phyloP scores from a whole-genome alignment of 2,113 vertebrate species.

The Pseudopipra pipra region DNA sequence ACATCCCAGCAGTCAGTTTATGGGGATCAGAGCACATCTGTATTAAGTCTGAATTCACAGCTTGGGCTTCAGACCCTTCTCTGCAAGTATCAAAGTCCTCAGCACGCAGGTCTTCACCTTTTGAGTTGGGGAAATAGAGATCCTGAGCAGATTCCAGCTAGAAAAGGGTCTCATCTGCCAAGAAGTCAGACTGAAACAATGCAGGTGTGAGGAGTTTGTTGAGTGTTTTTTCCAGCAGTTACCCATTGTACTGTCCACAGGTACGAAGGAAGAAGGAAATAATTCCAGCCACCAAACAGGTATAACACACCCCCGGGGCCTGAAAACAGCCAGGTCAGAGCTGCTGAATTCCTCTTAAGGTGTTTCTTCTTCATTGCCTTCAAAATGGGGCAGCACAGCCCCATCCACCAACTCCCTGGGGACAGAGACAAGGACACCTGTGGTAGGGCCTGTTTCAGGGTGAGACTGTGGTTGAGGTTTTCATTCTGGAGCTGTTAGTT shows the following conservation, averaged over 20 bases:
- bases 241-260: neutral
- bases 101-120: neutral
- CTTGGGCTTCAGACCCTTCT: neutral
- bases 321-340: neutral
- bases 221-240: neutral
- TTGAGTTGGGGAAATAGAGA: neutral
- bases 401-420: neutral
- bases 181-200: neutral
- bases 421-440: neutral
- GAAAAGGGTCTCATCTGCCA: neutral
- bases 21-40: neutral
- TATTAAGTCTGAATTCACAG: rapidly evolving
- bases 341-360: neutral
- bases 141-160: neutral
- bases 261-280: neutral
- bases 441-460: neutral
- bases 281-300: neutral
- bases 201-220: neutral
- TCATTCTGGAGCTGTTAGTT: neutral
- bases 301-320: neutral
- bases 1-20: neutral
- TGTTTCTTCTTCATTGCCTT: neutral
- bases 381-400: neutral
- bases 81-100: neutral
- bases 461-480: neutral